These are phyloP conservation scores for Pseudomyrmex flavicornis DNA, from an alignment of 1,140 invertebrate species.

Conservation along the genomic window DNA sequence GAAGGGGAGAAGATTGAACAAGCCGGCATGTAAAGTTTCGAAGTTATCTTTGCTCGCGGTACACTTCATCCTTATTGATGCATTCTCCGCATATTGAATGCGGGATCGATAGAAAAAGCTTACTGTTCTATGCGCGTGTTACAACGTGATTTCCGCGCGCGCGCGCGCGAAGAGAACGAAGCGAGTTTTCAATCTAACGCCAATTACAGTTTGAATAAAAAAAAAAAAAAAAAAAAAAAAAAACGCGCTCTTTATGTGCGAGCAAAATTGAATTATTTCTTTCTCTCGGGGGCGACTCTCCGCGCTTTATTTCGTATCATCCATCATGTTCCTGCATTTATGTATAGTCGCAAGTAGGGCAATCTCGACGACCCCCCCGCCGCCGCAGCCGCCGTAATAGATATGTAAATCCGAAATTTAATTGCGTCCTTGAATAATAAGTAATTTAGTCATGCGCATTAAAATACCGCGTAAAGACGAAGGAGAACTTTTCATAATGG, in stretches of 20 bases:
- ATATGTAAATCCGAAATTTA: conserved; percentile 73
- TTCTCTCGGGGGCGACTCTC: conserved; percentile 47
- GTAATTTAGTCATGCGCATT: conserved; percentile 54
- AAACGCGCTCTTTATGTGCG: conserved; percentile 13
- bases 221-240: no score
- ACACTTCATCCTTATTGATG: conserved; percentile 53
- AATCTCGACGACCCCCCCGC: conserved; percentile 31
- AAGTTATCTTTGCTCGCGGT: conserved; percentile 56
- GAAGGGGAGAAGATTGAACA: conserved; percentile 39
- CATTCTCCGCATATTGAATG: conserved; percentile 47
- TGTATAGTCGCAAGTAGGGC: conserved; percentile 60
- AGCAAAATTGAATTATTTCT: conserved; percentile 47
- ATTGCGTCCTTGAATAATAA: conserved; percentile 72
- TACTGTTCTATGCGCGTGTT: conserved; percentile 38
- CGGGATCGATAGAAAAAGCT: conserved; percentile 57
- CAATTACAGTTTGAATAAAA: no score
- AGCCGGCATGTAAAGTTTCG: conserved; percentile 18
- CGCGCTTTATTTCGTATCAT: conserved; percentile 62
- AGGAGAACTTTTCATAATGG: conserved; percentile 63
- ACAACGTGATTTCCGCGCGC: conserved; percentile 12
- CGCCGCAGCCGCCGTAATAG: conserved; percentile 51
- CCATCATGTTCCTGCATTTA: conserved; percentile 60
- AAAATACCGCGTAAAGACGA: conserved; percentile 41
- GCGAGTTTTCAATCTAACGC: conserved; percentile 6
- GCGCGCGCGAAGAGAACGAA: not conserved